These are phyloP conservation scores for Lagocephalus sceleratus DNA, from an alignment of 2,797 vertebrate species.

Conservation along the genomic window DNA sequence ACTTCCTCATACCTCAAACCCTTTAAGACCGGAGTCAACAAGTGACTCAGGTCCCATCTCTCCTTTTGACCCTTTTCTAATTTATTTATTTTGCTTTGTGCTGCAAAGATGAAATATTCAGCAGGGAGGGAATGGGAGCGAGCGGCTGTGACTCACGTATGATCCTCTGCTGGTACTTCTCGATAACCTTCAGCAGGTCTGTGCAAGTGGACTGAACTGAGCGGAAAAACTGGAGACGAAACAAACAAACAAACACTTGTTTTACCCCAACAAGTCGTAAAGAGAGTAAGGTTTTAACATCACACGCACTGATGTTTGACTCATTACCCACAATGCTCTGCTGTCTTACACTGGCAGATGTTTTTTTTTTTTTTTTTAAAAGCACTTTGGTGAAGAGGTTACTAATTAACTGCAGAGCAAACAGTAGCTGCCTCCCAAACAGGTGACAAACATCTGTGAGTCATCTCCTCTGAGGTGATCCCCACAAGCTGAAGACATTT, in stretches of 20 bases:
- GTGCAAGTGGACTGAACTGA: constrained; percentile 81
- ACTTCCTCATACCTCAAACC: constrained; percentile 1
- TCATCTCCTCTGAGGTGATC: background rate
- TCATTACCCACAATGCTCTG: too few relatives aligned
- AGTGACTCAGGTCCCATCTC: too few relatives aligned
- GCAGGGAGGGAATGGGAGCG: too few relatives aligned
- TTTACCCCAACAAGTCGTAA: too few relatives aligned
- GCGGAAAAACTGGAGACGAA: constrained; percentile 75
- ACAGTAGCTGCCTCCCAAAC: constrained; percentile 26
- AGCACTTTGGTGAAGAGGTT: constrained; percentile 30
- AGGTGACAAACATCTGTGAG: constrained; percentile 18
- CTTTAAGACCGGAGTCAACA: background rate
- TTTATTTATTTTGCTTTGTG: too few relatives aligned
- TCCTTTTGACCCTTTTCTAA: too few relatives aligned
- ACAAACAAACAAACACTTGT: background rate
- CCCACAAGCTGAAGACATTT: background rate
- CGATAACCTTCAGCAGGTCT: constrained; percentile 83
- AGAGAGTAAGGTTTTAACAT: too few relatives aligned
- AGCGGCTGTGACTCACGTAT: constrained; percentile 69
- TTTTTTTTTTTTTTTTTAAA: too few relatives aligned
- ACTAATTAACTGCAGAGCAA: constrained; percentile 59
- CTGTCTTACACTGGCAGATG: too few relatives aligned
- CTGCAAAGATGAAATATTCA: too few relatives aligned
- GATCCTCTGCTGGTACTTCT: constrained; percentile 83
- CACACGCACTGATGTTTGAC: too few relatives aligned